Evolutionary conservation across 23 tunicate species (phyloP).

Genomic region (Phallusia fumigata): DNA sequence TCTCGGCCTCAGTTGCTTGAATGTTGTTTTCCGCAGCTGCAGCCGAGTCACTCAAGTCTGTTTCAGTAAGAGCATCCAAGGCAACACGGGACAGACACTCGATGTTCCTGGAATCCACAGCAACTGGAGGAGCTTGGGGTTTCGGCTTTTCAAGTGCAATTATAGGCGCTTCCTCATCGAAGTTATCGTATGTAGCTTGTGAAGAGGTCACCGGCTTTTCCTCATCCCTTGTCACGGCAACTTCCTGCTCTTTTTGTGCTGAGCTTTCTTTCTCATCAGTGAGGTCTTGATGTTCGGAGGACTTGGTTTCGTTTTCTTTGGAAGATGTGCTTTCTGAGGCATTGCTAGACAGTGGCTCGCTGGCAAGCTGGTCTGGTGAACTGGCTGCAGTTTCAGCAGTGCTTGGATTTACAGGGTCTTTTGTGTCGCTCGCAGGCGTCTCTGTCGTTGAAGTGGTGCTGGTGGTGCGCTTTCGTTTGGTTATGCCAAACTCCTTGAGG

Average conservation of each 20-base stretch:
- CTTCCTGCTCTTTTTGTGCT: background rate
- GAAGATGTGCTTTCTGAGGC: conserved; percentile 7
- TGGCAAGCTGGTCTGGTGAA: conserved; percentile 5
- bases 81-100: background rate
- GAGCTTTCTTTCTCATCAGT: conserved; percentile 1
- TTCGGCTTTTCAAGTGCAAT: conserved; percentile 31
- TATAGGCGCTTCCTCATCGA: conserved; percentile 26
- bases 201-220: background rate
- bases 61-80: background rate
- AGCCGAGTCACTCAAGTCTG: background rate
- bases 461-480: conserved; percentile 55
- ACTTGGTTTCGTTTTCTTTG: background rate
- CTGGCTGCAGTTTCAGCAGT: background rate
- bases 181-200: conserved; percentile 18
- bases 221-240: background rate
- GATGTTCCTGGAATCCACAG: background rate
- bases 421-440: background rate
- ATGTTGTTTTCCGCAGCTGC: background rate
- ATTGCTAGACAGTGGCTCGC: background rate
- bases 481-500: conserved; percentile 42
- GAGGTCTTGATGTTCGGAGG: conserved; percentile 15
- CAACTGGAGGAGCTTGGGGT: background rate
- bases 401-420: background rate
- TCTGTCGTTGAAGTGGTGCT: conserved; percentile 21
- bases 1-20: no score